Percentiles rank a stretch among this genome's conserved stretches.
Conservation (phyloP, 2,888 invertebrate species). For the Pristionchus japonicus region DNA sequence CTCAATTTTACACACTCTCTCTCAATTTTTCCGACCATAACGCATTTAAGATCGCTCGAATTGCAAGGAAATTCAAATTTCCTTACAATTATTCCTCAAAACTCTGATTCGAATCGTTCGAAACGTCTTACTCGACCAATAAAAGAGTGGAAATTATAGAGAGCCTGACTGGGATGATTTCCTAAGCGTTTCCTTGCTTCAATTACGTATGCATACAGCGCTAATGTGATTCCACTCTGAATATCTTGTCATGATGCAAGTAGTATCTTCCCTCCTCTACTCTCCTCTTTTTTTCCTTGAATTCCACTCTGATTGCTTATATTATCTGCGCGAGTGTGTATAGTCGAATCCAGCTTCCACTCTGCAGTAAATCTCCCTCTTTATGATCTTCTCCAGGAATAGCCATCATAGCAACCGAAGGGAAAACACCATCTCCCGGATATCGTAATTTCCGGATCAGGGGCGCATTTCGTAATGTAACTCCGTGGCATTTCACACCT, state of each 20-base stretch:
- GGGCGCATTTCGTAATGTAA: not conserved
- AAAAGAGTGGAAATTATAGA: no score
- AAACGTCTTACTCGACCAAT: no score
- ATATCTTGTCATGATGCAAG: not conserved
- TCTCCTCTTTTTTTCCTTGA: no score
- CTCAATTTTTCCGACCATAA: not conserved
- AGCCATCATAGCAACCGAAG: not conserved
- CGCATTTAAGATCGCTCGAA: no score
- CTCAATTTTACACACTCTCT: not conserved
- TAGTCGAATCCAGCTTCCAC: not conserved
- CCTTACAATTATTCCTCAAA: no score
- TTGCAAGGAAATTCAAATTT: no score
- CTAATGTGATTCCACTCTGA: not conserved
- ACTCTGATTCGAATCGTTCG: no score
- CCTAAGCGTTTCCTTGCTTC: no score
- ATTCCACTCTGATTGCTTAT: no score
- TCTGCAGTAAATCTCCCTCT: not conserved
- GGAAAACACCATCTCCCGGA: not conserved
- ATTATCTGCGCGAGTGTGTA: not conserved
- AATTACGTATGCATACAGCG: not conserved
- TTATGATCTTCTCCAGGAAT: not conserved
- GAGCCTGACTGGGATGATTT: no score
- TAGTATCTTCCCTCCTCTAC: no score
- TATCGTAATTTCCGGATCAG: not conserved
- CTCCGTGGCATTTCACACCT: conserved; percentile 13